Evolutionary conservation across 2,888 invertebrate genomes (phyloP).

Genomic region (Dicycla oo): DNA sequence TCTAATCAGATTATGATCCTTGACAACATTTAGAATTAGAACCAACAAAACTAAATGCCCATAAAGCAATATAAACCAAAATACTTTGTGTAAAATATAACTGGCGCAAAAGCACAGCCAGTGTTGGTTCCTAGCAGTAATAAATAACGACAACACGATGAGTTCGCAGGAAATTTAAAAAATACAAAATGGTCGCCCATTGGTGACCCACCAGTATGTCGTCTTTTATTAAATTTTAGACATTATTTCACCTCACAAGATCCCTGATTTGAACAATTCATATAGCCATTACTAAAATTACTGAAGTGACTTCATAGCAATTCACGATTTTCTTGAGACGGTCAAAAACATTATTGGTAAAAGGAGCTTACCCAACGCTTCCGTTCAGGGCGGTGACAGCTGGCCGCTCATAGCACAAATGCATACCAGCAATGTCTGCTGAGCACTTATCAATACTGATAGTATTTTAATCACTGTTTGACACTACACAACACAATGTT

Average conservation of each 20-base stretch:
- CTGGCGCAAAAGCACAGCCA: constrained; percentile 36
- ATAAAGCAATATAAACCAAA: constrained; percentile 26
- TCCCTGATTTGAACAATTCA: constrained; percentile 4
- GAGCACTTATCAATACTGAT: constrained; percentile 75
- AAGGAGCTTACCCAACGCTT: constrained; percentile 82
- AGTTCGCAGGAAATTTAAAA: constrained; percentile 62
- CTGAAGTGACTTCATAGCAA: background rate
- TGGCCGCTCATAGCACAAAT: constrained; percentile 89
- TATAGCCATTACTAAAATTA: background rate
- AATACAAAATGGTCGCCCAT: constrained; percentile 45
- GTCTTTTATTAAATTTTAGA: constrained; percentile 32
- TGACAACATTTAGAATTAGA: constrained; percentile 6
- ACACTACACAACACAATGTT: constrained; percentile 60
- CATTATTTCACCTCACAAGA: constrained; percentile 11
- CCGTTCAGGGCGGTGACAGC: constrained; percentile 87
- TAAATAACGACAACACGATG: constrained; percentile 63
- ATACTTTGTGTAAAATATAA: constrained; percentile 37
- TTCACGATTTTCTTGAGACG: background rate
- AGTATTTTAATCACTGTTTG: constrained; percentile 58
- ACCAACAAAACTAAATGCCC: constrained; percentile 17
- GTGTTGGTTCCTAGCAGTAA: constrained; percentile 51
- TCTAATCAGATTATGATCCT: constrained; percentile 12
- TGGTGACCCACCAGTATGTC: constrained; percentile 33
- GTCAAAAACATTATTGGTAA: constrained; percentile 12
- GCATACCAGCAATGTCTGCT: constrained; percentile 84